Conservation (phyloP, 2,797 vertebrate species). For the Lagocephalus sceleratus region DNA sequence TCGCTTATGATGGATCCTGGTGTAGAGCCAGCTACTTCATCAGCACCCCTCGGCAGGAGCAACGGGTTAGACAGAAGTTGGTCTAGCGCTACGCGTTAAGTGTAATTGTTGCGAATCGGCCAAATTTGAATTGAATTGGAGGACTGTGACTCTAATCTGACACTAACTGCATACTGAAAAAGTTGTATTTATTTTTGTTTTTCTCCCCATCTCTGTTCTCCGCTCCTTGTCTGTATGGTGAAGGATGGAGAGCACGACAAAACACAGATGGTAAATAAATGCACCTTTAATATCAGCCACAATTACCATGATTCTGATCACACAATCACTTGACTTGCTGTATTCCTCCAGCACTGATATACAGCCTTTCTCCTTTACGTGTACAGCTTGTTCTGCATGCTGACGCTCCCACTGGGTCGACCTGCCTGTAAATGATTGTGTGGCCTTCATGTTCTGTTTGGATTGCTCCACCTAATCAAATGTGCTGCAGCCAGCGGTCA, state of each 20-base stretch:
- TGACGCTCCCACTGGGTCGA: conserved; percentile 38
- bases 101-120: too few relatives aligned
- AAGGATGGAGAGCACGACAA: conserved; percentile 84
- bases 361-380: conserved; percentile 32
- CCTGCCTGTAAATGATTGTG: conserved; percentile 43
- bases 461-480: conserved; percentile 17
- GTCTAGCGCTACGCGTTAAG: too few relatives aligned
- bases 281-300: conserved; percentile 65
- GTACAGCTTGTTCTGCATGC: conserved; percentile 48
- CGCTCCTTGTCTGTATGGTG: conserved; percentile 73
- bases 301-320: conserved; percentile 14
- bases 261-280: conserved; percentile 83
- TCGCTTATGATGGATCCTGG: too few relatives aligned
- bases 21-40: too few relatives aligned
- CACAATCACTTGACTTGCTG: conserved; percentile 51
- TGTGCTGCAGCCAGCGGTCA: conserved; percentile 19
- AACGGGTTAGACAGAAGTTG: too few relatives aligned
- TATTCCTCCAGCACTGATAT: conserved; percentile 42
- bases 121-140: neutral
- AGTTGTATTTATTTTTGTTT: conserved; percentile 65
- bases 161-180: conserved; percentile 15
- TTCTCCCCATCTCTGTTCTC: conserved; percentile 67
- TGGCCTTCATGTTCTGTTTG: conserved; percentile 35
- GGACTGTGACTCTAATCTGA: neutral
- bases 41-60: too few relatives aligned